Base-by-base conservation (phyloP, 1,140 invertebrate species). In the Dreissena polymorpha region DNA sequence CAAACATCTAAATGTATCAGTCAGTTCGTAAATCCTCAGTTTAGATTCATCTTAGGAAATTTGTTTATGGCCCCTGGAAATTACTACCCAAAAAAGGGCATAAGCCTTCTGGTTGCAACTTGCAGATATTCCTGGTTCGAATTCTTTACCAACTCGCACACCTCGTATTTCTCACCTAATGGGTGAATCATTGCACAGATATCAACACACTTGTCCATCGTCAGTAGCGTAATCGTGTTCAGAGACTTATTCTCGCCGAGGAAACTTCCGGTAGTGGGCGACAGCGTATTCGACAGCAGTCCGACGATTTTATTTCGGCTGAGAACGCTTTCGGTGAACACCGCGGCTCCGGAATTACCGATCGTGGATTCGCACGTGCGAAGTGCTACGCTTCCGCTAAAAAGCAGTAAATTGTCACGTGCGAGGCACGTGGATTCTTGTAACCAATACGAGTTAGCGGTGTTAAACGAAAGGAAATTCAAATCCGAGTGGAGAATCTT, bases 271-370 rank as follows among this genome's bases (percentile, higher is more conserved):
- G 27, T 72, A 13, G 83, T 16, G 10, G 72, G 74, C 13, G 73
- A 50, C 51, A 84, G 73, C 18, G 86, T 87, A 82, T 85, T 88
- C 39, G 89, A 89, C 39, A 90, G 68, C 0, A 90, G 51, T 27
- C 89, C 89, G 13, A 89, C 69, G 23, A 90, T 88, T 60, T 81
- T 86, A 68, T 83, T 85, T 0, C 86, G 86, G 16, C 86, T 76
- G 29, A 86, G 57, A 16, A 82, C 70, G 50, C 86, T 88, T 27
- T 86, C 74, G 23, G 86, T 82, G 65, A 89, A 88, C 0, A 88
- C 84, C 0, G 89, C 87, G 7, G 89, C 86, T 6, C 89, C 89
- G 6, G 88, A 89, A 75, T 89, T 88, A 39, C 89, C 89, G 57
- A 83, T 78, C 0, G 86, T 81, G 0, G 89, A 81, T 53, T 89